Evolutionary conservation across 2,113 vertebrate species (phyloP).

Genomic region (Sigmodon hispidus): DNA sequence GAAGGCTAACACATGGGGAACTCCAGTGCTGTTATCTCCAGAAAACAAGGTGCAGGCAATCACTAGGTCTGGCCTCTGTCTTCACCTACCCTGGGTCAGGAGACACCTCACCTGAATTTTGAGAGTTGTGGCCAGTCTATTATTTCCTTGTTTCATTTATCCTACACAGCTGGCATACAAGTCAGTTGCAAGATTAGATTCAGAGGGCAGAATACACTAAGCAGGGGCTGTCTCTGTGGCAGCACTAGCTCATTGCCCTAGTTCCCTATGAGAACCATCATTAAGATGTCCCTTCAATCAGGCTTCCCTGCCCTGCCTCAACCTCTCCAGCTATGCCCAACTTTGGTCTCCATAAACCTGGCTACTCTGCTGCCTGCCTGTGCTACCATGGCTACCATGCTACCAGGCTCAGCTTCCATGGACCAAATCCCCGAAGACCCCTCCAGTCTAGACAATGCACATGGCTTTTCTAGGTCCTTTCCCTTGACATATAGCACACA

Average conservation of each 20-base stretch:
- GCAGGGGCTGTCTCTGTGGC: background rate
- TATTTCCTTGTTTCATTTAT: accelerated
- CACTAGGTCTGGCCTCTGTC: background rate
- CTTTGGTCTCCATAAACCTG: background rate
- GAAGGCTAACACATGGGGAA: background rate
- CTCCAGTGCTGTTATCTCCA: too few relatives aligned
- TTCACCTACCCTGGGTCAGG: too few relatives aligned
- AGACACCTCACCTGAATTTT: too few relatives aligned
- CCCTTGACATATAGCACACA: background rate
- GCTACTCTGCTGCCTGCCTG: background rate
- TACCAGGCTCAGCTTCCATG: background rate
- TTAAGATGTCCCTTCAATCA: background rate
- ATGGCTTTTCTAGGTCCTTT: background rate
- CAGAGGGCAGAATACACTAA: background rate
- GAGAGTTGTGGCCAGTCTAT: too few relatives aligned
- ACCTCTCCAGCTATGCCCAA: background rate
- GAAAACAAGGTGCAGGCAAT: background rate
- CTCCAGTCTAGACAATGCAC: background rate
- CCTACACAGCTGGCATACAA: background rate
- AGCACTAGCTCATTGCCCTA: background rate
- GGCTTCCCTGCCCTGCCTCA: background rate
- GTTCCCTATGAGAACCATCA: background rate
- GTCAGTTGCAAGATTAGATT: background rate
- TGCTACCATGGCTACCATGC: too few relatives aligned
- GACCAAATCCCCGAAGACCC: background rate